These are phyloP conservation scores for Circaetus cinerascens DNA, from an alignment of 2,113 vertebrate genomes.

Conservation along the genomic window DNA sequence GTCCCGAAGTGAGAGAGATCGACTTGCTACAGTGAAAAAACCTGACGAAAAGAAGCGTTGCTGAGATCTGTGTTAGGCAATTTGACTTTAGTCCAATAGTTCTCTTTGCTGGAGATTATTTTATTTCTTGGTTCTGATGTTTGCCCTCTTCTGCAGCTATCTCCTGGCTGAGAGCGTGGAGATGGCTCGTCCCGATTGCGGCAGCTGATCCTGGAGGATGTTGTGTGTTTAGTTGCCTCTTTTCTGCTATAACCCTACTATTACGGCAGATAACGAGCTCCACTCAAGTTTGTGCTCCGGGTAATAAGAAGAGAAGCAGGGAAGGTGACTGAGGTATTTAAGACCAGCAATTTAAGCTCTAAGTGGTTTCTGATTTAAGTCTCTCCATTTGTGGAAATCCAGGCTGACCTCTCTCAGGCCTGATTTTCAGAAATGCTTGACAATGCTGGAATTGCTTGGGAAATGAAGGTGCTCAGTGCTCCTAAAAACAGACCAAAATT, in stretches of 20 bases:
- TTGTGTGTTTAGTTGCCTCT: accelerated
- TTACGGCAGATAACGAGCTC: neutral
- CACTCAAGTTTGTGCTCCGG: neutral
- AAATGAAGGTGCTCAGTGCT: neutral
- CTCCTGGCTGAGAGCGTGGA: neutral
- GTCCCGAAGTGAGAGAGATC: neutral
- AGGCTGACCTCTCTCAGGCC: neutral
- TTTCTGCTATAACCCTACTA: neutral
- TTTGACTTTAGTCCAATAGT: no score
- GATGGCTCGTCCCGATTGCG: accelerated
- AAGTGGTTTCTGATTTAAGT: neutral
- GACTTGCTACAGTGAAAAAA: neutral
- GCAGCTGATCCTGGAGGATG: neutral
- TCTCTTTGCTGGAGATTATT: neutral
- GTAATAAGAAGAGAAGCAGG: neutral
- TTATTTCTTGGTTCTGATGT: neutral
- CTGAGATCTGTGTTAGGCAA: neutral
- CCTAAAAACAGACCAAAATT: neutral
- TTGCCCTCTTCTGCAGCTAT: neutral
- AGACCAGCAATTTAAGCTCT: neutral
- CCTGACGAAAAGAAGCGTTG: neutral
- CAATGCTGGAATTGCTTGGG: neutral
- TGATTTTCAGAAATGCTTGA: neutral
- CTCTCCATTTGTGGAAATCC: neutral
- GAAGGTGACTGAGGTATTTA: neutral